These are phyloP conservation scores for Asbolus verrucosus DNA, from an alignment of 1,140 invertebrate species.

Conservation along the genomic window DNA sequence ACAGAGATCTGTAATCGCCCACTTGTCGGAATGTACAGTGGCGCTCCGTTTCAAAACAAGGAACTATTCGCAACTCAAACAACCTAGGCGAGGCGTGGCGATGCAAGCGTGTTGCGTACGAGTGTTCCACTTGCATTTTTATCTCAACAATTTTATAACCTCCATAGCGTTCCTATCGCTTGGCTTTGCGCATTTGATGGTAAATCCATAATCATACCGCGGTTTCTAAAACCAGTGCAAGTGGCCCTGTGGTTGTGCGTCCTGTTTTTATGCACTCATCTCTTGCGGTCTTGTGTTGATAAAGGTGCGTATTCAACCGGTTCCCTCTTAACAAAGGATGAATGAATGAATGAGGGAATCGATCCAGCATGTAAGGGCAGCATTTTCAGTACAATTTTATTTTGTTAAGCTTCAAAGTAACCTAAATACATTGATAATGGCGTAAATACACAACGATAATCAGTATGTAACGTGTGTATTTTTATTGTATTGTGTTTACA, in stretches of 20 bases:
- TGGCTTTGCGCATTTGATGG: neutral
- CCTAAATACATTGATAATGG: too few relatives aligned
- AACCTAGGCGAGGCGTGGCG: slow-evolving; percentile 8
- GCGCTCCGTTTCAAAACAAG: slow-evolving; percentile 20
- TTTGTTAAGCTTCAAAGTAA: neutral
- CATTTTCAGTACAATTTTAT: neutral
- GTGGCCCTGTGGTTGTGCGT: slow-evolving; percentile 10
- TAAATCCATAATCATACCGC: neutral
- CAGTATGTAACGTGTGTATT: too few relatives aligned
- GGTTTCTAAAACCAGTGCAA: slow-evolving; percentile 1
- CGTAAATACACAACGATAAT: too few relatives aligned
- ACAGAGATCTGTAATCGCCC: slow-evolving; percentile 25
- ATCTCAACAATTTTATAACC: slow-evolving; percentile 19
- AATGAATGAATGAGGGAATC: slow-evolving; percentile 22
- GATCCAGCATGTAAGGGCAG: slow-evolving; percentile 2
- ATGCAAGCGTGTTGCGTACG: slow-evolving; percentile 18
- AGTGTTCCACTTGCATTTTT: slow-evolving; percentile 5
- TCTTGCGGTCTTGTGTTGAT: slow-evolving; percentile 1
- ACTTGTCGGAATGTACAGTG: slow-evolving; percentile 21
- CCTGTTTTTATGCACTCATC: neutral
- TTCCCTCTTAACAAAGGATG: slow-evolving; percentile 21
- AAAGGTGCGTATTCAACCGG: slow-evolving; percentile 16
- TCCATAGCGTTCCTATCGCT: neutral
- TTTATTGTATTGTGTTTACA: too few relatives aligned
- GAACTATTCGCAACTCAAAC: slow-evolving; percentile 6